Percentiles rank a stretch among this genome's conserved stretches.
Evolutionary conservation across 23 tunicate species (phyloP).

Genomic region (Pegea sp.): DNA sequence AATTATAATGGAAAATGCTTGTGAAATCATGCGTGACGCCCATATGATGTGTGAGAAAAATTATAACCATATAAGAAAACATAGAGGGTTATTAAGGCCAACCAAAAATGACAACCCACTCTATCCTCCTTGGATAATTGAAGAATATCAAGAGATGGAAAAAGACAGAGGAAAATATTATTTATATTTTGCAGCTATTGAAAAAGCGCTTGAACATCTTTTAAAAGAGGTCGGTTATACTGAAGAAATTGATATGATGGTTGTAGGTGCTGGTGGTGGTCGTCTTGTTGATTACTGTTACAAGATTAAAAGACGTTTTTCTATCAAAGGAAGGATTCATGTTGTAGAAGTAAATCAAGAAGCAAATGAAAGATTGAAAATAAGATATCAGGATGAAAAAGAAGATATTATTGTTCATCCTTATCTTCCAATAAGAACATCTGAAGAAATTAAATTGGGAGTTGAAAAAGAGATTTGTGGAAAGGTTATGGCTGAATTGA

Average conservation of each 20-base stretch:
- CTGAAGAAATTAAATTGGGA: slow-evolving; percentile 11
- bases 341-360: slow-evolving; percentile 28
- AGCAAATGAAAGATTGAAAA: slow-evolving; percentile 12
- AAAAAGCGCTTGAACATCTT: slow-evolving; percentile 10
- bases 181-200: slow-evolving; percentile 52
- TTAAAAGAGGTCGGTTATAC: not conserved
- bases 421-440: slow-evolving; percentile 16
- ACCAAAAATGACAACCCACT: slow-evolving; percentile 44
- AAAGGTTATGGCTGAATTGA: not conserved
- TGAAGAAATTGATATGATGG: slow-evolving; percentile 3
- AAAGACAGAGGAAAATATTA: slow-evolving; percentile 58
- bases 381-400: slow-evolving; percentile 5
- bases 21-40: slow-evolving; percentile 9
- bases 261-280: slow-evolving; percentile 69
- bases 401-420: slow-evolving; percentile 13
- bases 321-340: slow-evolving; percentile 13
- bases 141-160: slow-evolving; percentile 70
- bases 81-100: slow-evolving; percentile 38
- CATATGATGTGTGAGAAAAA: slow-evolving; percentile 7
- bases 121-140: slow-evolving; percentile 28
- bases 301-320: slow-evolving; percentile 13
- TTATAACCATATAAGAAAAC: slow-evolving; percentile 7
- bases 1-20: slow-evolving; percentile 5
- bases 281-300: slow-evolving; percentile 52
- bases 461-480: not conserved